These are phyloP conservation scores for Syrrhaptes paradoxus DNA, from an alignment of 2,113 vertebrate species.

Conservation along the genomic window DNA sequence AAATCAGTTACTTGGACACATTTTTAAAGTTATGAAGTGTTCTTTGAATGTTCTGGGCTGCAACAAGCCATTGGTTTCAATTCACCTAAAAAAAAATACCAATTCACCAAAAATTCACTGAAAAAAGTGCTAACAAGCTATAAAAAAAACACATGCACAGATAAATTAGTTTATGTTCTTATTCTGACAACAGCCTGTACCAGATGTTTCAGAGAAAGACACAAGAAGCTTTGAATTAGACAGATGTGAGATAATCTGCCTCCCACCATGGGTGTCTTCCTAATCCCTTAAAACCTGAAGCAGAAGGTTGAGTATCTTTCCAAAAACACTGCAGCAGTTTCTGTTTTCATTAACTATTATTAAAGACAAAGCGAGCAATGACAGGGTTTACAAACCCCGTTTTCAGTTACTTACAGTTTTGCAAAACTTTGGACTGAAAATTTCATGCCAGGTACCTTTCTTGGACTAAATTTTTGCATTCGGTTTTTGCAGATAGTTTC, in stretches of 20 bases:
- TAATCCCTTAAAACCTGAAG: slow-evolving; percentile 56
- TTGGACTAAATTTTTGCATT: not conserved
- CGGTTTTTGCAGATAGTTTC: not conserved
- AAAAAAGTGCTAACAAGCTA: not conserved
- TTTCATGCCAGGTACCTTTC: not conserved
- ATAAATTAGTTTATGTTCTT: slow-evolving; percentile 32
- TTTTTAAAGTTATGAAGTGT: not conserved
- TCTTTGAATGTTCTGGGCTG: not conserved
- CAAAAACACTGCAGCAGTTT: not conserved
- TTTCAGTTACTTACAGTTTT: not conserved
- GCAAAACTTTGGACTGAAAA: not conserved
- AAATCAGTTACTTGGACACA: not conserved
- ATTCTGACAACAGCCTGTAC: slow-evolving; percentile 11
- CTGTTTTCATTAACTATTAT: not conserved
- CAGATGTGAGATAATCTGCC: slow-evolving; percentile 57
- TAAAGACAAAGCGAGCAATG: not conserved
- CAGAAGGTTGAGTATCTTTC: not conserved
- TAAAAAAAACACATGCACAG: slow-evolving; percentile 14
- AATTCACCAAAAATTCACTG: not conserved
- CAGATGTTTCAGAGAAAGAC: slow-evolving; percentile 43
- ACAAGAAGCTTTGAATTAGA: slow-evolving; percentile 17
- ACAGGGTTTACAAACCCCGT: not conserved
- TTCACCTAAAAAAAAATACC: not conserved
- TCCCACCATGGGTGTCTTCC: slow-evolving; percentile 32
- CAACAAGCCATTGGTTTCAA: not conserved